These are phyloP conservation scores for Channa argus DNA, from an alignment of 2,113 vertebrate species.

Conservation along the genomic window DNA sequence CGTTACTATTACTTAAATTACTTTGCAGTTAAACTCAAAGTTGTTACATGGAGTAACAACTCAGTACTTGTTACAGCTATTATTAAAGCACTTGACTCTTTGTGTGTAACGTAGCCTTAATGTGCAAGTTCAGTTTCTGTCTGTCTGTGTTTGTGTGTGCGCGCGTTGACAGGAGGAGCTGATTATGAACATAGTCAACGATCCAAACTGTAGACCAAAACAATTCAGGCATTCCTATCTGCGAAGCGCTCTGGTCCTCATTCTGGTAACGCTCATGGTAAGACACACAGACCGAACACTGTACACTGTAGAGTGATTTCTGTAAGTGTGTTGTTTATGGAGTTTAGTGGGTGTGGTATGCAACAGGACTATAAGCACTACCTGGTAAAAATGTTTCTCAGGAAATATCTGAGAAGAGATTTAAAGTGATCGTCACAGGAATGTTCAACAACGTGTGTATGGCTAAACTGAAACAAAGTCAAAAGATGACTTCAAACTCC, in stretches of 20 bases:
- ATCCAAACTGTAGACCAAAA: conserved; percentile 64
- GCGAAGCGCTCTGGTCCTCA: conserved; percentile 81
- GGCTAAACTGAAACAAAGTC: not conserved
- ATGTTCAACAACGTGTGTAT: not conserved
- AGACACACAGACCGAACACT: conserved; percentile 26
- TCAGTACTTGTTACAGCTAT: no score
- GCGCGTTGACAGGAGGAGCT: conserved; percentile 88
- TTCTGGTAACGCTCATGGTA: conserved; percentile 88
- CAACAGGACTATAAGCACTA: no score
- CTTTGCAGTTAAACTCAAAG: no score
- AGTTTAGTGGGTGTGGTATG: not conserved
- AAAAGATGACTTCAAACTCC: no score
- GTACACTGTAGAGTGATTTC: not conserved
- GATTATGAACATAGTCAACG: conserved; percentile 86
- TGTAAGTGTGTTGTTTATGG: not conserved
- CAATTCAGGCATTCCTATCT: conserved; percentile 86
- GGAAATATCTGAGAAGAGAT: no score
- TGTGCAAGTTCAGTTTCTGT: no score
- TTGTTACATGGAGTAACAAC: no score
- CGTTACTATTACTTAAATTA: no score
- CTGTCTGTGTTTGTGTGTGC: conserved; percentile 4
- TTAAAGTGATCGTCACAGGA: not conserved
- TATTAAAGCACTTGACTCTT: no score
- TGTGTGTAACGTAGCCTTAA: no score
- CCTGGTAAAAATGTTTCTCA: not conserved